Percentiles rank a stretch among this genome's conserved stretches.
These are phyloP conservation scores for Nipponia nippon DNA, from an alignment of 2,113 vertebrate genomes.

Conservation along the genomic window DNA sequence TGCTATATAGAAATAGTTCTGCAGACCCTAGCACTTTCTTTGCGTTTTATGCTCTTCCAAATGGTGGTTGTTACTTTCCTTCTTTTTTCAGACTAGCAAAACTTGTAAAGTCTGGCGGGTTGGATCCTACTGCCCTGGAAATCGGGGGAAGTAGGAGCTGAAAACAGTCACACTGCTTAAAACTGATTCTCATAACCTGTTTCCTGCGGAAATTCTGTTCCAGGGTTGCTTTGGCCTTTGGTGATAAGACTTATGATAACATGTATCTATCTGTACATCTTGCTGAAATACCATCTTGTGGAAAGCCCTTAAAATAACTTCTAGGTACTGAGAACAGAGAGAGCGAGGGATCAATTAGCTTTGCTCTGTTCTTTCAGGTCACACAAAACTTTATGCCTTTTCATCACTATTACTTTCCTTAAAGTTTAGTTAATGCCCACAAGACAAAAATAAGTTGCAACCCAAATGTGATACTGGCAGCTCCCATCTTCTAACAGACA, in stretches of 20 bases:
- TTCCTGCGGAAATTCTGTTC: neutral
- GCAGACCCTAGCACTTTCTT: neutral
- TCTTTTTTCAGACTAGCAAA: neutral
- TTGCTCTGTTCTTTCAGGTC: neutral
- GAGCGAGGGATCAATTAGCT: neutral
- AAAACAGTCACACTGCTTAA: neutral
- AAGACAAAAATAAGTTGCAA: neutral
- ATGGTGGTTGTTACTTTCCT: neutral
- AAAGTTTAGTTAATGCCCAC: neutral
- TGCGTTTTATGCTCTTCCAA: neutral
- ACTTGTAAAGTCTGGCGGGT: neutral
- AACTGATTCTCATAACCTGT: neutral
- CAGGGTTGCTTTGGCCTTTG: neutral
- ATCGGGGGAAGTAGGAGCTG: neutral
- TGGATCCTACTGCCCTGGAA: neutral
- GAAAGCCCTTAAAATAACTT: neutral
- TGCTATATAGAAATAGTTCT: constrained; percentile 12
- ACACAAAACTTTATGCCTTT: neutral
- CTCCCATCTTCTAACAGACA: neutral
- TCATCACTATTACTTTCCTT: neutral
- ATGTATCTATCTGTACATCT: neutral
- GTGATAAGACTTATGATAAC: neutral
- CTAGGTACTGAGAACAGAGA: neutral
- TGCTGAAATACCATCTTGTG: neutral
- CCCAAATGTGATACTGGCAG: neutral